These are phyloP conservation scores for Etia nguti DNA, from an alignment of 2,113 vertebrate genomes.

Conservation along the genomic window DNA sequence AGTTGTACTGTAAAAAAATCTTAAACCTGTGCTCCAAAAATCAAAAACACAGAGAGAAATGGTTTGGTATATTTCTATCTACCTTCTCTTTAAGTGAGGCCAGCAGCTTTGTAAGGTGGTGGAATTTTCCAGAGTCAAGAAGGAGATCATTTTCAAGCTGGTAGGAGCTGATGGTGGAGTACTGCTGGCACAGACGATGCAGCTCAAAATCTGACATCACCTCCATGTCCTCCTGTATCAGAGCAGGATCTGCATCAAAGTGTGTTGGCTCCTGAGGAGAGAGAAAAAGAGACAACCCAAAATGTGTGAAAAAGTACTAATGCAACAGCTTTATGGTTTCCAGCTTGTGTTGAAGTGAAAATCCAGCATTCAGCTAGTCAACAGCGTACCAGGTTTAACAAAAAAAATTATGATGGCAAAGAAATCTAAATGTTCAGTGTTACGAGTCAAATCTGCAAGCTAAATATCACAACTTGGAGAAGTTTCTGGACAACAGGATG, in stretches of 20 bases:
- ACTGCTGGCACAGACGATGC: constrained; percentile 87
- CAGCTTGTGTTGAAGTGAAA: not conserved
- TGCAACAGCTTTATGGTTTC: not conserved
- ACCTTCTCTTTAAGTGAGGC: constrained; percentile 85
- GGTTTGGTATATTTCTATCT: not conserved
- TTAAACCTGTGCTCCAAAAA: not conserved
- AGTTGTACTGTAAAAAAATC: not conserved
- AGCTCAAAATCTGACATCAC: constrained; percentile 98
- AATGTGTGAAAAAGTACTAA: not conserved
- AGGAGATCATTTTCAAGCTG: constrained; percentile 79
- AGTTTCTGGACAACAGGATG: not conserved
- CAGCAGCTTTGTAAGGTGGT: constrained; percentile 76
- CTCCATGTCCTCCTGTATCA: constrained; percentile 96
- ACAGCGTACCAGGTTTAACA: not conserved
- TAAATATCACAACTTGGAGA: not conserved
- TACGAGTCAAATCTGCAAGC: not conserved
- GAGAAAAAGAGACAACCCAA: not conserved
- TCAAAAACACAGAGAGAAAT: not conserved
- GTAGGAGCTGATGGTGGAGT: constrained; percentile 77
- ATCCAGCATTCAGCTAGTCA: not conserved
- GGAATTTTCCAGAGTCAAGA: constrained; percentile 94
- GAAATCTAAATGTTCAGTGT: not conserved
- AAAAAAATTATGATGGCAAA: not conserved
- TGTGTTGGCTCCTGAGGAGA: constrained; percentile 86
- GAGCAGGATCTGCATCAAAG: constrained; percentile 82